phyloP scores from a whole-genome alignment of 2,888 invertebrate species.

The Stenodema calcarata region DNA sequence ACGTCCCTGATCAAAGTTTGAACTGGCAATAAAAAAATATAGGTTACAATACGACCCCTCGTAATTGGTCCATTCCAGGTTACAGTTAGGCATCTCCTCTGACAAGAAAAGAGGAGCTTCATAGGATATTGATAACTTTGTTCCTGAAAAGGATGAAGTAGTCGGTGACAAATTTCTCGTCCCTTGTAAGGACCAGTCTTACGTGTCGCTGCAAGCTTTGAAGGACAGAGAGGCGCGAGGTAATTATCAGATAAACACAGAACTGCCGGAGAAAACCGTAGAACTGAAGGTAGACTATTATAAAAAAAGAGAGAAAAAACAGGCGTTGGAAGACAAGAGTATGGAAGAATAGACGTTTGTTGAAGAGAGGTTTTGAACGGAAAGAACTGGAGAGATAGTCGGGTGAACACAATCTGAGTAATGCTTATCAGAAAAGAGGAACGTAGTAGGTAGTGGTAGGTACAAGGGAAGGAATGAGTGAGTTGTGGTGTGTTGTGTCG shows the following conservation, averaged over 20 bases:
- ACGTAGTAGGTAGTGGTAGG: slow-evolving; percentile 12
- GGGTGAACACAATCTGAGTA: slow-evolving; percentile 36
- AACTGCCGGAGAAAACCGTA: slow-evolving; percentile 8
- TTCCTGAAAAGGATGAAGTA: too few species aligned
- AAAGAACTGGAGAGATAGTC: slow-evolving; percentile 30
- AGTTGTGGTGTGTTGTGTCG: neutral
- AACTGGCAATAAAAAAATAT: too few species aligned
- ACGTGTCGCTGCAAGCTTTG: slow-evolving; percentile 5
- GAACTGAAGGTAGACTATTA: neutral
- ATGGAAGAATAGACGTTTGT: slow-evolving; percentile 36
- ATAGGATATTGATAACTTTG: too few species aligned
- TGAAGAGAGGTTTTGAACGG: slow-evolving; percentile 37
- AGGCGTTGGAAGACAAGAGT: slow-evolving; percentile 25
- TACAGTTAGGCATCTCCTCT: too few species aligned
- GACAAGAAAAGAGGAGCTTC: too few species aligned
- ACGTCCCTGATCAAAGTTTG: too few species aligned
- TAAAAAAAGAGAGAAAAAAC: neutral
- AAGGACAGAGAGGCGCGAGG: slow-evolving; percentile 43
- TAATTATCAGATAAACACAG: slow-evolving; percentile 34
- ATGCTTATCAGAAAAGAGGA: slow-evolving; percentile 35
- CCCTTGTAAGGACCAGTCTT: neutral
- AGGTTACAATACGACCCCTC: too few species aligned
- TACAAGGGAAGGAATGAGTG: slow-evolving; percentile 18
- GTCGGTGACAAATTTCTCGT: neutral
- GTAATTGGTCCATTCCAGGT: too few species aligned